Evolutionary conservation across 2,888 invertebrate species (phyloP).

Genomic region (Ectemnius lituratus): DNA sequence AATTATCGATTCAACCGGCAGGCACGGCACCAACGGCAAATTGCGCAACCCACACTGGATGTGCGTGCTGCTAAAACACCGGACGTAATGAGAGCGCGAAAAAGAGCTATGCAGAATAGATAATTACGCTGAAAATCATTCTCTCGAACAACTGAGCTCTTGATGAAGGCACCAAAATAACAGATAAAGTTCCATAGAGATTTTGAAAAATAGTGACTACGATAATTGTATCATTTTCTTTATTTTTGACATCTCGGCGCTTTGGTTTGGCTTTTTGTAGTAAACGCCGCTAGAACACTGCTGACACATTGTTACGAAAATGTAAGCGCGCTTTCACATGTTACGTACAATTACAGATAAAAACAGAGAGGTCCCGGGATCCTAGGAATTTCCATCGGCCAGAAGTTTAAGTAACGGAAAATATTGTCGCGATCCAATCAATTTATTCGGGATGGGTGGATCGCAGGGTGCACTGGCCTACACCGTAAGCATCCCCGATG

Average conservation of each 20-base stretch:
- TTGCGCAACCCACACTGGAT: conserved; percentile 48
- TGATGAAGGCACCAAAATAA: neutral
- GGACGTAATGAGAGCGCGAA: conserved; percentile 41
- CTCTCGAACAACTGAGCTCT: conserved; percentile 28
- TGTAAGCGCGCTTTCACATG: too few species aligned
- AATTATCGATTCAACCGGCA: conserved; percentile 67
- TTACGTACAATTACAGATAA: too few species aligned
- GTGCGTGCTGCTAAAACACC: conserved; percentile 48
- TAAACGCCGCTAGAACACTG: too few species aligned
- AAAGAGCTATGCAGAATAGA: conserved; percentile 52
- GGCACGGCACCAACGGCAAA: conserved; percentile 52
- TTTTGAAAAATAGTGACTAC: conserved; percentile 25
- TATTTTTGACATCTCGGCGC: too few species aligned
- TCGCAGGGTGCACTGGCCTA: neutral
- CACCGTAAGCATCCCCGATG: neutral
- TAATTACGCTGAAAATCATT: conserved; percentile 50
- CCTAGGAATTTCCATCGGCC: too few species aligned
- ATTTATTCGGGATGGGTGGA: neutral
- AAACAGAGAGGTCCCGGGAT: too few species aligned
- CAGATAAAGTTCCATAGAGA: conserved; percentile 14
- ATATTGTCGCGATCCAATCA: conserved; percentile 1
- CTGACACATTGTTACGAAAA: too few species aligned
- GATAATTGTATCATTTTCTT: conserved; percentile 30
- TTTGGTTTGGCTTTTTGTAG: too few species aligned
- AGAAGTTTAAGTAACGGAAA: too few species aligned